Evolutionary conservation across 1,140 invertebrate species (phyloP), one percentile per base, ranked within the genome.

Genomic region (Temnothorax longispinosus): DNA sequence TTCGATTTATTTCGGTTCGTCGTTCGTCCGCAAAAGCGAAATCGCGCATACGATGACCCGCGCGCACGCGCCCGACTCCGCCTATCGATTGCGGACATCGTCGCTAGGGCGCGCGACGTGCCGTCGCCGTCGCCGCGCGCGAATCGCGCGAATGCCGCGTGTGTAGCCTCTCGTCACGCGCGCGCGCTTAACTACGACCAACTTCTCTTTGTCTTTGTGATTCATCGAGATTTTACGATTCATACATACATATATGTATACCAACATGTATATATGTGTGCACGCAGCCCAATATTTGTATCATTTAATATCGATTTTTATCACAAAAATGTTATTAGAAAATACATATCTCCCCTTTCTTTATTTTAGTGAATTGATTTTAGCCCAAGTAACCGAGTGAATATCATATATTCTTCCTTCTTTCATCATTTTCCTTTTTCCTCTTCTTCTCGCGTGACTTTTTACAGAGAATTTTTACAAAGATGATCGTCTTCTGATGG

Each of bases 1-100:
- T 94, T 94, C 93, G 94, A 94, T 94, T 94, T 94, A 93, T 94
- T 94, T 94, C 91, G 92, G 92, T 93, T 89, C 92, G 92, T 92
- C 91, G 92, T 93, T 89, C 92, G 92, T 92, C 91, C 91, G 91
- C 90, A 27, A 27, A 92, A 89, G 91, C 92, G 90, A 90, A 92
- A 94, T 90, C 87, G 85, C 86, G 86, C 75, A 82, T 85, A 89
- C 85, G 74, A 89, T 85, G 85, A 88, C 76, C 87, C 27, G 60
- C 76, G 91, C 94, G 94, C 94, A 89, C 91, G 94, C 93, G 93
- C 91, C 67, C 38, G 35, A 67, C 82, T 56, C 71, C 80, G 38
- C n/a, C 21, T 10, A 0, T 21, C 85, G 27, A n/a, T 86, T 95
- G 90, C 94, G 94, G 94, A 93, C 94, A 95, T 77, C 64, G 50